phyloP scores from a whole-genome alignment of 1,140 invertebrate species.

The Plodia interpunctella region DNA sequence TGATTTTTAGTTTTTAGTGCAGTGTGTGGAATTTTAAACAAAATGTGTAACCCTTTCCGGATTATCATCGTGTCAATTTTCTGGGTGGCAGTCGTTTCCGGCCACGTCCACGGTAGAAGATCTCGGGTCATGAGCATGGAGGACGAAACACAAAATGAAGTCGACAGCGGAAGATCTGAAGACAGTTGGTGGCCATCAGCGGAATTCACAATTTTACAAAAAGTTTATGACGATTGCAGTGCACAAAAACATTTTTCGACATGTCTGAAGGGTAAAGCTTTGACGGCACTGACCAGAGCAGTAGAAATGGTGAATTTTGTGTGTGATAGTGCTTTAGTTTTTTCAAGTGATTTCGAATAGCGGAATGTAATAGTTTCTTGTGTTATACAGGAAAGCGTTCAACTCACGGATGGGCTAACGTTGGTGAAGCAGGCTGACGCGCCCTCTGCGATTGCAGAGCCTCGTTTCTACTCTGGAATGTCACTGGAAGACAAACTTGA shows the following conservation, averaged over 20 bases:
- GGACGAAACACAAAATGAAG: slow-evolving; percentile 62
- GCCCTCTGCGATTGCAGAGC: slow-evolving; percentile 62
- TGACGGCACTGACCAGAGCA: slow-evolving; percentile 75
- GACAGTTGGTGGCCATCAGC: slow-evolving; percentile 72
- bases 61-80: slow-evolving; percentile 62
- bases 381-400: slow-evolving; percentile 74
- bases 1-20: slow-evolving; percentile 53
- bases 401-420: slow-evolving; percentile 77
- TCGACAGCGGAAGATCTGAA: slow-evolving; percentile 70
- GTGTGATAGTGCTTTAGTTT: slow-evolving; percentile 26
- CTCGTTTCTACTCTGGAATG: slow-evolving; percentile 72
- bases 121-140: slow-evolving; percentile 63
- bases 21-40: slow-evolving; percentile 46
- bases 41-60: slow-evolving; percentile 69
- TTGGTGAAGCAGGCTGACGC: slow-evolving; percentile 77
- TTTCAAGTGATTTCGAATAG: slow-evolving; percentile 25
- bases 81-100: slow-evolving; percentile 56
- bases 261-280: slow-evolving; percentile 79
- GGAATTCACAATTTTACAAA: slow-evolving; percentile 74
- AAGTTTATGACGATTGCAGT: slow-evolving; percentile 80
- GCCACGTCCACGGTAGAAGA: slow-evolving; percentile 64
- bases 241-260: slow-evolving; percentile 77
- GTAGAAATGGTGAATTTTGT: slow-evolving; percentile 72
- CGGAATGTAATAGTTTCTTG: slow-evolving; percentile 40
- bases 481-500: slow-evolving; percentile 71